Evolutionary conservation across 2,113 vertebrate species (phyloP), one percentile per base, ranked within the genome.

Genomic region (Empidonax traillii): DNA sequence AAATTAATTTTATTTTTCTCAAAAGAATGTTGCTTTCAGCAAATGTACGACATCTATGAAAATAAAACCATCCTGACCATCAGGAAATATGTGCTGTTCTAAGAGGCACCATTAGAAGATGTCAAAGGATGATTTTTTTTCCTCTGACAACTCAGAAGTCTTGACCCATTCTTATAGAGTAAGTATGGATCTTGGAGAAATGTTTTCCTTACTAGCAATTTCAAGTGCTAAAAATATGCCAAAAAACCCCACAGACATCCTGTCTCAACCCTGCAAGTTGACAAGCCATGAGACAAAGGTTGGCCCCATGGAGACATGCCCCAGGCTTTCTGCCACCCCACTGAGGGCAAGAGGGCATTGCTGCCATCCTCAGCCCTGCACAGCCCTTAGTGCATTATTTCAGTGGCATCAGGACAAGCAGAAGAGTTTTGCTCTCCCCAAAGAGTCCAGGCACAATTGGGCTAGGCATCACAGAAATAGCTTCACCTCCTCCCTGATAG

Each of bases 271-370:
- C 65, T 39, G 21, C 1, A 5, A 37, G 62, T 9, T 35, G 49
- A 31, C n/a, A 55, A 63, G 25, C 25, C 61, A 20, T 0, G 1
- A 33, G 53, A 37, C 1, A 35, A 84, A 41, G n/a, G 33, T 41
- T 56, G 59, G 35, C 19, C 33, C 14, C 28, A 10, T 0, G 0
- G 46, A 67, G 73, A 56, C 12, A 9, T 2, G 37, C 11, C 16
- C 9, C 77, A 39, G 30, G 33, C 37, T 16, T 39, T 21, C 58
- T 89, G 75, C 30, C 30, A 16, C 39, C 44, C 28, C 43, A 7
- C 24, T 10, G 73, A 0, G 0, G 56, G 35, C 82, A 76, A 10
- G 53, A 55, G 30, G 27, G 28, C 49, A 41, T 2, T 3, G 1
- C 65, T 74, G 71, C 67, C 47, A 7, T 7, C 66, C 74, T 23